Conservation (phyloP, 1,140 invertebrate genomes). For the Drosophila chauvacae region DNA sequence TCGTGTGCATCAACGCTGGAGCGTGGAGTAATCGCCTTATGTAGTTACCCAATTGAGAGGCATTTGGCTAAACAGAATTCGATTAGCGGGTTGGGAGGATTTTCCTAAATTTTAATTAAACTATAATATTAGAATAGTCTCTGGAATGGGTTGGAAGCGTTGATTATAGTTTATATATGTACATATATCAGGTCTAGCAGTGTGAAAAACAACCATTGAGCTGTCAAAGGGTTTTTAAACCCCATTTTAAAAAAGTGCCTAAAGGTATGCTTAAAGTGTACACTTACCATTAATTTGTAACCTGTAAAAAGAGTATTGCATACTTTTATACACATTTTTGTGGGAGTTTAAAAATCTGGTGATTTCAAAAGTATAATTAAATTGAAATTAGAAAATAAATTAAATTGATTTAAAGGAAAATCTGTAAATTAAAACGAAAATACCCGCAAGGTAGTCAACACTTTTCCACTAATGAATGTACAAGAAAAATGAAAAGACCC, state of each 20-base stretch:
- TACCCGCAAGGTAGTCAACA: conserved; percentile 54
- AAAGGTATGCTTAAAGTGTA: no score
- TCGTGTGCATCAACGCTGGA: conserved; percentile 33
- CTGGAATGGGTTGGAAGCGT: background rate
- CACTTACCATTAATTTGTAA: background rate
- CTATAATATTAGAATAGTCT: background rate
- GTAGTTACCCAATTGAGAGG: conserved; percentile 62
- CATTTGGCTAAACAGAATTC: conserved; percentile 54
- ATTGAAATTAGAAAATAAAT: background rate
- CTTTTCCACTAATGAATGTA: conserved; percentile 56
- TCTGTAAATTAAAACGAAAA: background rate
- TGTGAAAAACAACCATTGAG: no score
- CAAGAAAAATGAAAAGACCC: conserved; percentile 15
- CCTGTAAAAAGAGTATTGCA: no score
- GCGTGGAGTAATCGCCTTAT: conserved; percentile 37
- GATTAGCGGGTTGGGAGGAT: conserved; percentile 7
- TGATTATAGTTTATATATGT: background rate
- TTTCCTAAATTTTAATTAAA: conserved; percentile 5
- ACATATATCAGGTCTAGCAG: background rate
- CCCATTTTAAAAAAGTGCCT: no score
- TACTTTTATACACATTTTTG: background rate
- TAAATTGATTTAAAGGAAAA: background rate
- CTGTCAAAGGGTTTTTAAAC: no score
- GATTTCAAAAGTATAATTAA: background rate
- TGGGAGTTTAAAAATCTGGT: fast-evolving